Conservation (phyloP, 2,888 invertebrate genomes). For the Xiphydria camelus region DNA sequence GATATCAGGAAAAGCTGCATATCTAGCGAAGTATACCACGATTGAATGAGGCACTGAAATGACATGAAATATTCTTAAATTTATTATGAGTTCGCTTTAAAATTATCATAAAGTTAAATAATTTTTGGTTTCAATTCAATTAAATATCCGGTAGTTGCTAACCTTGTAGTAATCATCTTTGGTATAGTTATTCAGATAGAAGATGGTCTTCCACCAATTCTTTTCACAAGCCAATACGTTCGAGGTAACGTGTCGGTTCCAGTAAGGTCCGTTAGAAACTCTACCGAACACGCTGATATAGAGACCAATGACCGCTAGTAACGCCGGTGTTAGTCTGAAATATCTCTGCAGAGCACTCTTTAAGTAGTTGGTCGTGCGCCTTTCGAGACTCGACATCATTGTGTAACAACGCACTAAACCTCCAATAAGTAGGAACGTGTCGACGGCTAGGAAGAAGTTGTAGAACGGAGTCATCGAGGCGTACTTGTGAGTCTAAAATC, state of each 20-base stretch:
- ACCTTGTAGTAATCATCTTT: constrained; percentile 59
- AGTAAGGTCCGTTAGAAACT: constrained; percentile 64
- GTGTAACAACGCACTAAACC: constrained; percentile 12
- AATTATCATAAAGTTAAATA: not conserved
- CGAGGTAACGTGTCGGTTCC: constrained; percentile 64
- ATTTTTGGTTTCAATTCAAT: not conserved
- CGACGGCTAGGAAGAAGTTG: constrained; percentile 13
- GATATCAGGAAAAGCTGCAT: constrained; percentile 70
- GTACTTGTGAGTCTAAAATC: constrained; percentile 12
- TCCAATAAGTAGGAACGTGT: constrained; percentile 12
- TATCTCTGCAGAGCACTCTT: constrained; percentile 8
- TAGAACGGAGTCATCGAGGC: constrained; percentile 5
- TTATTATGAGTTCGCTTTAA: too few relatives aligned
- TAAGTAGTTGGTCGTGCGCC: constrained; percentile 5
- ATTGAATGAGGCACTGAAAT: constrained; percentile 71
- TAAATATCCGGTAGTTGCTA: too few relatives aligned
- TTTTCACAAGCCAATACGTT: constrained; percentile 65
- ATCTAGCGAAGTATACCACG: constrained; percentile 70
- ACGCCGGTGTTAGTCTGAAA: constrained; percentile 63
- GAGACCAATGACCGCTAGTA: constrained; percentile 63
- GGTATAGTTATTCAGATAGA: constrained; percentile 66
- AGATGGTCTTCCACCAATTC: constrained; percentile 66
- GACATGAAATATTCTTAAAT: constrained; percentile 13
- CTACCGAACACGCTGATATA: constrained; percentile 66
- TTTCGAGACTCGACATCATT: constrained; percentile 10